phyloP scores from a whole-genome alignment of 2,888 invertebrate genomes.

The Coenonympha glycerion region DNA sequence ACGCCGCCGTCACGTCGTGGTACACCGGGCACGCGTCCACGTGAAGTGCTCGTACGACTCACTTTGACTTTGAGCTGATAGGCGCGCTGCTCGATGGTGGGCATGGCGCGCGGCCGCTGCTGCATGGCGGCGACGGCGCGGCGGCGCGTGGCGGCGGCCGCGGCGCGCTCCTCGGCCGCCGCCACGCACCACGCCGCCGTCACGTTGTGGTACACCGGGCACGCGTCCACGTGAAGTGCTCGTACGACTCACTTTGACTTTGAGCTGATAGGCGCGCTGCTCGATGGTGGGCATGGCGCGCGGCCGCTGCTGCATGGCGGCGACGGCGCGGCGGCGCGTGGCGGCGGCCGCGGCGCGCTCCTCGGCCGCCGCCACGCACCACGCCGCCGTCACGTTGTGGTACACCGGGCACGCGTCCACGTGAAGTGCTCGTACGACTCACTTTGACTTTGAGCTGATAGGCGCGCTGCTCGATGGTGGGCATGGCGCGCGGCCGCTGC shows the following conservation, averaged over 20 bases:
- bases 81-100: conserved; percentile 80
- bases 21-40: conserved; percentile 93
- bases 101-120: conserved; percentile 57
- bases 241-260: conserved; percentile 47
- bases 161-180: conserved; percentile 79
- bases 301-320: conserved; percentile 48
- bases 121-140: conserved; percentile 54
- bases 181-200: conserved; percentile 76
- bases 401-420: conserved; percentile 94
- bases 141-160: conserved; percentile 76
- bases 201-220: conserved; percentile 88
- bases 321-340: conserved; percentile 68
- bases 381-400: conserved; percentile 78
- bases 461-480: conserved; percentile 80
- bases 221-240: conserved; percentile 93
- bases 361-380: conserved; percentile 79
- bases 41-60: no score
- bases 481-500: conserved; percentile 57
- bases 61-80: conserved; percentile 61
- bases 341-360: conserved; percentile 79
- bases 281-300: conserved; percentile 76
- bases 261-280: conserved; percentile 76
- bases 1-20: conserved; percentile 79
- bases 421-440: no score
- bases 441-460: conserved; percentile 61